phyloP scores from a whole-genome alignment of 1,140 invertebrate genomes.

The Drosophila kurseongensis region DNA sequence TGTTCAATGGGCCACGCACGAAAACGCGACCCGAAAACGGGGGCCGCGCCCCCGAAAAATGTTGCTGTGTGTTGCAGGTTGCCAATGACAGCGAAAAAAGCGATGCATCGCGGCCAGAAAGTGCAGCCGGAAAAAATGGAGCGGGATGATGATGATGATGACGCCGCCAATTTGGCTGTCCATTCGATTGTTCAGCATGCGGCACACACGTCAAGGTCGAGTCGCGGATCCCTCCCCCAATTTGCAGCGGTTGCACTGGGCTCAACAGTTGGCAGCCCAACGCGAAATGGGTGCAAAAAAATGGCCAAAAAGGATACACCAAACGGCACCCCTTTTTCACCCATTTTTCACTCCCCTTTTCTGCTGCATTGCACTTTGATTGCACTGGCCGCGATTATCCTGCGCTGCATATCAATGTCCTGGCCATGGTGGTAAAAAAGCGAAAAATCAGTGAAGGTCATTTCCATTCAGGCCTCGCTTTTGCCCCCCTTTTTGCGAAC shows the following conservation, averaged over 20 bases:
- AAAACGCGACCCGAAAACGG: conserved; percentile 32
- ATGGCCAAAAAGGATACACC: conserved; percentile 13
- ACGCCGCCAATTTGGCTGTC: conserved; percentile 70
- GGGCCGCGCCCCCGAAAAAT: conserved; percentile 50
- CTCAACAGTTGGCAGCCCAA: conserved; percentile 65
- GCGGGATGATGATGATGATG: conserved; percentile 44
- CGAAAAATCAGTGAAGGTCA: conserved; percentile 74
- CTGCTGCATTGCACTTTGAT: conserved; percentile 72
- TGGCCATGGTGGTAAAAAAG: conserved; percentile 24
- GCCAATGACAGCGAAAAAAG: conserved; percentile 49
- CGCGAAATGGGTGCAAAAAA: conserved; percentile 28
- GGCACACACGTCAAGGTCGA: conserved; percentile 76
- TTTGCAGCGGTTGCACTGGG: conserved; percentile 32
- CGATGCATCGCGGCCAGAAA: conserved; percentile 37
- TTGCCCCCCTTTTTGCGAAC: neutral
- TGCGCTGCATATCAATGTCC: conserved; percentile 78
- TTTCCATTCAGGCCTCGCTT: conserved; percentile 51
- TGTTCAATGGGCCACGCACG: conserved; percentile 76
- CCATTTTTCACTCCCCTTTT: conserved; percentile 4
- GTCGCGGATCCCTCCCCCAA: neutral
- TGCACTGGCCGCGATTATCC: conserved; percentile 77
- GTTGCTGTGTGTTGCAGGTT: conserved; percentile 52
- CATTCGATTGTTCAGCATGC: conserved; percentile 76
- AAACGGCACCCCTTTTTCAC: neutral
- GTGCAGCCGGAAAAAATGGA: conserved; percentile 44